Evolutionary conservation across 2,888 invertebrate species (phyloP), one percentile per base, ranked within the genome.

Genomic region (Enchytraeus crypticus): DNA sequence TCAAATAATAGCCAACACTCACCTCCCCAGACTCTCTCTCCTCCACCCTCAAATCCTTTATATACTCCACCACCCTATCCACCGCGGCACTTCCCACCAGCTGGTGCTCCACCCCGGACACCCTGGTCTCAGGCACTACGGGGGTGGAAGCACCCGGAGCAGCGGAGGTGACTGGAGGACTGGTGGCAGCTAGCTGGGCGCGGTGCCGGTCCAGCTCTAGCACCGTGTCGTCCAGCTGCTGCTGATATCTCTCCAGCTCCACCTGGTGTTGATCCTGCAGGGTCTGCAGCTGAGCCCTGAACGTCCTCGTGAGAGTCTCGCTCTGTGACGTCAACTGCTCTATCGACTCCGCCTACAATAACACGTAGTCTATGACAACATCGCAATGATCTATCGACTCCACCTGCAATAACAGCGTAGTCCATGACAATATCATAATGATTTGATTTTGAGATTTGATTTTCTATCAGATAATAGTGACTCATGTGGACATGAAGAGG

Each of bases 251-350:
- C 33, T 76, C 73, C 23, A 81, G 64, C 47, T 76, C 73, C 18
- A 66, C 66, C 23, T 68, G 65, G 58, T 82, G 76, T 60, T 77
- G 78, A 30, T 79, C 77, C 64, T 81, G 79, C n/a, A 80, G 65
- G 30, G 73, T 73, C 51, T 76, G 73, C 11, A 82, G 72, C 70
- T 82, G 80, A 53, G 77, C 78, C 82, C 83, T 62, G 26, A 69
- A 68, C 5, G n/a, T 49, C 21, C 23, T 21, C n/a, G 26, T 49
- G 5, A 77, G 66, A 5, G 67, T 68, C 43, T 75, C 73, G 62
- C 74, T 77, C 67, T 77, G 76, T 29, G 66, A 46, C 27, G 72
- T 71, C 26, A 77, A 64, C 61, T 75, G 75, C 62, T 71, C 65
- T 30, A 77, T 70, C 8, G 71, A 71, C 43, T 77, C 76, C 4